Percentiles rank a stretch among this genome's conserved stretches.
Evolutionary conservation across 2,888 invertebrate genomes (phyloP).

Genomic region (Lycia hirtaria): DNA sequence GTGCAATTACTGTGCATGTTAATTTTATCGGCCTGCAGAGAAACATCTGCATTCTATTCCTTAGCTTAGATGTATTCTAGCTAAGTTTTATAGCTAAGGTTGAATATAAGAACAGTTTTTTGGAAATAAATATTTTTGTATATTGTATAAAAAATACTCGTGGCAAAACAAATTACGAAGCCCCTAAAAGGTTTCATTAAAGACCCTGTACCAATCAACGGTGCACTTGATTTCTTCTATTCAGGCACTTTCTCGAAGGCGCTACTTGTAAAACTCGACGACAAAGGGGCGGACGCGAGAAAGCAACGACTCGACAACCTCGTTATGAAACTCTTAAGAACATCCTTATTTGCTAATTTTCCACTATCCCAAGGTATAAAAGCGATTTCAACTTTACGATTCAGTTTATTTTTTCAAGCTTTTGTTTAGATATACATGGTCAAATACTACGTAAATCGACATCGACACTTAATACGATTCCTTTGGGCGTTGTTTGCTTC

Average conservation of each 20-base stretch:
- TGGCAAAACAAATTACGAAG: background rate
- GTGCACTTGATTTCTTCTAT: slow-evolving; percentile 29
- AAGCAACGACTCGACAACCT: slow-evolving; percentile 45
- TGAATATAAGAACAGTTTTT: too few species aligned
- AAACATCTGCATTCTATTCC: too few species aligned
- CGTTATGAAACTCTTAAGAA: slow-evolving; percentile 44
- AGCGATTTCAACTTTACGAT: slow-evolving; percentile 19
- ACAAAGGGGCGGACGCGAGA: slow-evolving; percentile 23
- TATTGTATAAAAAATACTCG: too few species aligned
- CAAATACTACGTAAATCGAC: too few species aligned
- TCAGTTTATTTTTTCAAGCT: slow-evolving; percentile 17
- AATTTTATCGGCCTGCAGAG: too few species aligned
- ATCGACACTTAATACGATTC: too few species aligned
- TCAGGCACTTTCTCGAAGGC: slow-evolving; percentile 22
- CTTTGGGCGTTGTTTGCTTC: too few species aligned
- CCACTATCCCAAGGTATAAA: slow-evolving; percentile 42
- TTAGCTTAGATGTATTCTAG: too few species aligned
- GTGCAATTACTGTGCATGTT: too few species aligned
- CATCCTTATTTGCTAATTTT: slow-evolving; percentile 36
- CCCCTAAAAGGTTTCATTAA: slow-evolving; percentile 11
- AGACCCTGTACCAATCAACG: slow-evolving; percentile 7
- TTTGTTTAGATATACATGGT: too few species aligned
- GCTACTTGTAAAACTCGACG: slow-evolving; percentile 25
- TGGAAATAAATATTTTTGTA: too few species aligned
- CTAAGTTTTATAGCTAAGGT: background rate